phyloP scores from a whole-genome alignment of 2,113 vertebrate genomes.

The Jacana jacana region DNA sequence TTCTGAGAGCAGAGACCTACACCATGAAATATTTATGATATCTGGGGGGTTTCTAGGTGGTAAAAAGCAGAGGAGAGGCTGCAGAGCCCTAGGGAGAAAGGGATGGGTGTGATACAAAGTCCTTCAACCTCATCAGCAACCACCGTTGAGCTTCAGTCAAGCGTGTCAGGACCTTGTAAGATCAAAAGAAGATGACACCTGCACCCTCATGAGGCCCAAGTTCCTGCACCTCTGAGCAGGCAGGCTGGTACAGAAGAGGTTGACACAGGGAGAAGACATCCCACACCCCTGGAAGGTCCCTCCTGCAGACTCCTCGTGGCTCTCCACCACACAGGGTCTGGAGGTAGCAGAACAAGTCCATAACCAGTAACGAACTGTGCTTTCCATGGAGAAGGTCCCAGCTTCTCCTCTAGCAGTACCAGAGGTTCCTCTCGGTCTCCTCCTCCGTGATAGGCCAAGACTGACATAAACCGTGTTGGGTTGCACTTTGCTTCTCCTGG shows the following conservation, averaged over 20 bases:
- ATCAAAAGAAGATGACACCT: no score
- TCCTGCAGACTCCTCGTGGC: not conserved
- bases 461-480: fast-evolving
- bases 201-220: no score
- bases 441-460: fast-evolving
- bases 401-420: not conserved
- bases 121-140: not conserved
- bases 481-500: fast-evolving
- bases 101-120: fast-evolving
- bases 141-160: not conserved
- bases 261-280: not conserved
- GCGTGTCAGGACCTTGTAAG: not conserved
- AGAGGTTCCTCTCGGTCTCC: not conserved
- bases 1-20: not conserved
- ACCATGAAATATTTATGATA: fast-evolving
- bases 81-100: not conserved
- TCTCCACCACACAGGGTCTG: not conserved
- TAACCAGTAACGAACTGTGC: not conserved
- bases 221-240: not conserved
- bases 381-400: not conserved
- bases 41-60: not conserved
- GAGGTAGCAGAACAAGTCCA: fast-evolving
- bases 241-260: not conserved
- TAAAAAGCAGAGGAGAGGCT: not conserved
- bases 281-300: not conserved